Base-by-base conservation (phyloP, 2,888 invertebrate species). In the Drosophila maculinotata region DNA sequence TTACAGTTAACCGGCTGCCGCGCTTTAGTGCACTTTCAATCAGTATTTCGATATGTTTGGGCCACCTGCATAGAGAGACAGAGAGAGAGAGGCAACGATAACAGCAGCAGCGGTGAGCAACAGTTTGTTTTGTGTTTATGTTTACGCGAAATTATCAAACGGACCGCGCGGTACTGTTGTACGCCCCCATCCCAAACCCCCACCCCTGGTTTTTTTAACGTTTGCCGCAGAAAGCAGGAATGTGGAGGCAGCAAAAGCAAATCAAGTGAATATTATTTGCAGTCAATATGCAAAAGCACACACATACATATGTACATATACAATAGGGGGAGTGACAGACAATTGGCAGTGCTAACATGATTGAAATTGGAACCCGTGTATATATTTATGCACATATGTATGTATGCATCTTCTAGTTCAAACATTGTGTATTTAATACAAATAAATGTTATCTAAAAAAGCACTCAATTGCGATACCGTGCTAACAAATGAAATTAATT, bases 81-180 rank as follows among this genome's bases (percentile, higher is more conserved):
- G 67, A 63, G 69, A 63, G 64, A 67, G 67, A 82, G 76, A 69
- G 68, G 45, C 66, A 65, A 47, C 68, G 63, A 76, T 79, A 78
- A 75, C 54, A 74, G 26, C 54, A 74, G 26, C 65, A 67, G 38
- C 53, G 36, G 71, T 63, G 78, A 80, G 81, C 81, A 81, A 81
- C 81, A 81, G 81, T 81, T 81, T 81, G 81, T 81, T 86, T 80
- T 71, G 60, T 81, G 84, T 81, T 81, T 80, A 83, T 81, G 81
- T 81, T 81, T 86, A 80, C 81, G 87, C 87, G 87, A 83, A 86
- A 86, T 77, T 75, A 77, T 79, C 84, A 86, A 83, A 86, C 81
- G 69, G 53, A 62, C 75, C 75, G 87, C 84, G 79, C 65, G 67
- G 87, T 83, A 86, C 87, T 80, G 84, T 86, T 74, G 60, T 51